Evolutionary conservation across 1,140 invertebrate species (phyloP).

Genomic region (Bombus balteatus): DNA sequence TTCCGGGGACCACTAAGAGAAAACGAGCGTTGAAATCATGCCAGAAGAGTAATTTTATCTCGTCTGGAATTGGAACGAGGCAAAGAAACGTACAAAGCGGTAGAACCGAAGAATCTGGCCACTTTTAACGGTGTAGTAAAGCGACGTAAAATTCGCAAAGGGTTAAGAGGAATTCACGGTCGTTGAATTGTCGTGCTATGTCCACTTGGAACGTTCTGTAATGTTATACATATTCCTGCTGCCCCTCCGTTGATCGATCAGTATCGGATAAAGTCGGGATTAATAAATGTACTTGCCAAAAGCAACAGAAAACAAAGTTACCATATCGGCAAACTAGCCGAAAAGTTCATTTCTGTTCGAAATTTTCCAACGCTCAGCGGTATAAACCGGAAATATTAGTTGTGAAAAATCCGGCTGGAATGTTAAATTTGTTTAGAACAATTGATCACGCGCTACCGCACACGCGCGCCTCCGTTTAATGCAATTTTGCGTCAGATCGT

Average conservation of each 20-base stretch:
- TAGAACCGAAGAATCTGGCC: not conserved
- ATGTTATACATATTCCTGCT: not conserved
- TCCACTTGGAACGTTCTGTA: not conserved
- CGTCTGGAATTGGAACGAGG: not conserved
- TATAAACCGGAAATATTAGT: conserved; percentile 8
- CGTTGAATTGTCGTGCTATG: not conserved
- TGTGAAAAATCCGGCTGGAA: not conserved
- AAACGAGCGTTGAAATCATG: not conserved
- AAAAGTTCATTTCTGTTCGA: not conserved
- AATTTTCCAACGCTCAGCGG: not conserved
- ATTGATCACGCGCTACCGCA: not conserved
- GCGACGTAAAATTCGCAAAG: too few relatives aligned
- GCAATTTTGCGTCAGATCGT: not conserved
- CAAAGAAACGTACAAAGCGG: not conserved
- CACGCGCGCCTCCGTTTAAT: not conserved
- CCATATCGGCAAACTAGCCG: not conserved
- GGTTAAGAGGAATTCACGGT: too few relatives aligned
- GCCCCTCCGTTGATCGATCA: not conserved
- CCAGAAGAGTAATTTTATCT: not conserved
- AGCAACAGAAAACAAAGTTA: not conserved
- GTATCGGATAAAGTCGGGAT: not conserved
- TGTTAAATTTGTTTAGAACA: conserved; percentile 25
- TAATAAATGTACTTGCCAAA: not conserved
- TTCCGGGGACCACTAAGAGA: too few relatives aligned
- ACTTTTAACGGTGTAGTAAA: not conserved